Evolutionary conservation across 1,140 invertebrate genomes (phyloP).

Genomic region (Chironomus tepperi): DNA sequence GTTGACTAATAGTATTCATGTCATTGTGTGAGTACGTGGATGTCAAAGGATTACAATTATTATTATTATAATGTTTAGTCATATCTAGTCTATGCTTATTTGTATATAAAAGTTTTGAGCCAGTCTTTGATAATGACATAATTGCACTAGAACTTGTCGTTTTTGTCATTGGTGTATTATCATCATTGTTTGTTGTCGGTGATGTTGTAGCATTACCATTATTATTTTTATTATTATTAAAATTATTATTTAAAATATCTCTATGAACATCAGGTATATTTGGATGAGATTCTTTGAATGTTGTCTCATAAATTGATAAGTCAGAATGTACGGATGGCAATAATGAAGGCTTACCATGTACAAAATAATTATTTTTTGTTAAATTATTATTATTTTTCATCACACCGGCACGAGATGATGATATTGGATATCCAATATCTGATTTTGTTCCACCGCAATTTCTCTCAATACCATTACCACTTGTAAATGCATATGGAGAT

Average conservation of each 20-base stretch:
- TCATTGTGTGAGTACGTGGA: neutral
- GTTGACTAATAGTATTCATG: neutral
- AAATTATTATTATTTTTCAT: constrained; percentile 26
- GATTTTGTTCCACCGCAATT: constrained; percentile 33
- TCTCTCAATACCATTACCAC: constrained; percentile 27
- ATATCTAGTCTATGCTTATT: constrained; percentile 12
- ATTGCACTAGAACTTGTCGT: constrained; percentile 4
- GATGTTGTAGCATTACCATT: neutral
- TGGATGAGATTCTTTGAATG: neutral
- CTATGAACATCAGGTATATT: neutral
- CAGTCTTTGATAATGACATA: constrained; percentile 23
- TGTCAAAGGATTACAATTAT: neutral
- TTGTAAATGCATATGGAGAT: constrained; percentile 30
- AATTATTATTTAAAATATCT: neutral
- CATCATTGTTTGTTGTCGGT: neutral
- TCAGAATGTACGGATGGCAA: constrained; percentile 39
- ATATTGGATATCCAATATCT: constrained; percentile 37
- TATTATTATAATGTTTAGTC: neutral
- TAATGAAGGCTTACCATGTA: constrained; percentile 27
- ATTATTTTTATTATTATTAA: neutral
- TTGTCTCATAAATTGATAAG: constrained; percentile 28
- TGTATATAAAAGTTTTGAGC: constrained; percentile 20
- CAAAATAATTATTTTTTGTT: constrained; percentile 30
- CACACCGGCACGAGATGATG: constrained; percentile 29
- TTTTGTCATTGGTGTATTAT: neutral